Conservation (phyloP, 2,888 invertebrate species). For the Andrena minutula region DNA sequence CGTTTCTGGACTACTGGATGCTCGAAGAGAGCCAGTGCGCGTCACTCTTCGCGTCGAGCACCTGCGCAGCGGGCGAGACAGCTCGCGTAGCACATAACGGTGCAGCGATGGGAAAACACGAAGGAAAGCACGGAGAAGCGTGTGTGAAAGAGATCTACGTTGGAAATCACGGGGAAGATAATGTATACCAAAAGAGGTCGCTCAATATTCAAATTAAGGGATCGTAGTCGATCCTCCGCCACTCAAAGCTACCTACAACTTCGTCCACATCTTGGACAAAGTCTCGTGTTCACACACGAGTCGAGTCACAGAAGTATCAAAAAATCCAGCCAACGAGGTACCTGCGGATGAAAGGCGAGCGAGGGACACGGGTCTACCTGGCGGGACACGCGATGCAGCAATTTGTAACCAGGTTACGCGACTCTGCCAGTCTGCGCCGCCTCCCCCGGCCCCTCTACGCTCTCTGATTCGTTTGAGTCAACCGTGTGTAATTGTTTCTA, state of each 20-base stretch:
- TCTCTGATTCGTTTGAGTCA: slow-evolving; percentile 21
- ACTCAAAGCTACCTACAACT: background rate
- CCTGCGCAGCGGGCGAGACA: slow-evolving; percentile 67
- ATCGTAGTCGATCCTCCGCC: background rate
- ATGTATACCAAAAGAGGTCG: background rate
- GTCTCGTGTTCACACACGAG: background rate
- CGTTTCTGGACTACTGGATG: background rate
- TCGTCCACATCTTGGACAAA: background rate
- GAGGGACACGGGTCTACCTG: slow-evolving; percentile 1
- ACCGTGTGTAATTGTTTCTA: slow-evolving; percentile 71
- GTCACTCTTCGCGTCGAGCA: slow-evolving; percentile 57
- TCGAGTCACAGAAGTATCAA: background rate
- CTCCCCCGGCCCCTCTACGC: background rate
- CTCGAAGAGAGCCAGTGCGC: slow-evolving; percentile 5
- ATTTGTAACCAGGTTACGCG: slow-evolving; percentile 76
- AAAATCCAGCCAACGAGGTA: background rate
- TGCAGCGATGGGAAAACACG: slow-evolving; percentile 56
- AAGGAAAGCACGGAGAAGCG: slow-evolving; percentile 15
- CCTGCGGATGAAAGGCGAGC: slow-evolving; percentile 21
- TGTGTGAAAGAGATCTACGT: background rate
- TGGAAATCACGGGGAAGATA: background rate
- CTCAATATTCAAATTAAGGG: background rate
- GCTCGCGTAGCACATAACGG: slow-evolving; percentile 76
- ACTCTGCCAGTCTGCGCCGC: slow-evolving; percentile 51
- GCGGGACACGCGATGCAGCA: slow-evolving; percentile 74